Percentiles rank a stretch among this genome's conserved stretches.
phyloP scores from a whole-genome alignment of 2,888 invertebrate species.

The Luffia ferchaultella region DNA sequence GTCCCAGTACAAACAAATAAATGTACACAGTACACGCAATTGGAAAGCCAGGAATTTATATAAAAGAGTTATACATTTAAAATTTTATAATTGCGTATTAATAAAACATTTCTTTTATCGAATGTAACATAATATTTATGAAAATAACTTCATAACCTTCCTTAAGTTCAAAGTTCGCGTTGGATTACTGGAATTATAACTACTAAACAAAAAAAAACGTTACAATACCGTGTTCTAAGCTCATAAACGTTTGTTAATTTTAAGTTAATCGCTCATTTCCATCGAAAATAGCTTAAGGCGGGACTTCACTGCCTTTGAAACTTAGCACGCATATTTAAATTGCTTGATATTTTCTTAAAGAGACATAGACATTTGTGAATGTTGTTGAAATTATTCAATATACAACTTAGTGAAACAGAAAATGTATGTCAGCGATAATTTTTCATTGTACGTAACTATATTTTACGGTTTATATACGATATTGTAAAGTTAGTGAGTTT shows the following conservation, averaged over 20 bases:
- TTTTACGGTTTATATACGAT: too few relatives aligned
- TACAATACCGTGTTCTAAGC: background rate
- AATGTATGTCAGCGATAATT: background rate
- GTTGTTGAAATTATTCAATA: background rate
- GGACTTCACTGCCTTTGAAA: background rate
- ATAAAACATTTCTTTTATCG: too few relatives aligned
- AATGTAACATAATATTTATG: too few relatives aligned
- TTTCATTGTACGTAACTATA: too few relatives aligned
- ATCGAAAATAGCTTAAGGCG: background rate
- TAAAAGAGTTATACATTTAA: background rate
- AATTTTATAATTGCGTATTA: background rate
- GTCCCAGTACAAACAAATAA: too few relatives aligned
- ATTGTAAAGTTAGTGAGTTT: too few relatives aligned
- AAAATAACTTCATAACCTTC: too few relatives aligned
- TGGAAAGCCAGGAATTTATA: too few relatives aligned
- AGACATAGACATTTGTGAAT: background rate
- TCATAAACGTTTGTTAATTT: background rate
- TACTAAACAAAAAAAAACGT: background rate
- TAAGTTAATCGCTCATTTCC: background rate
- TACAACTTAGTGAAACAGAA: background rate
- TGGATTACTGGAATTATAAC: background rate
- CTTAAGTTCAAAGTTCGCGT: too few relatives aligned
- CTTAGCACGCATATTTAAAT: background rate
- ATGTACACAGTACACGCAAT: too few relatives aligned
- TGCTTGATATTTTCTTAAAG: background rate